These are phyloP conservation scores for Euwallacea similis DNA, from an alignment of 1,140 invertebrate genomes.

Conservation along the genomic window DNA sequence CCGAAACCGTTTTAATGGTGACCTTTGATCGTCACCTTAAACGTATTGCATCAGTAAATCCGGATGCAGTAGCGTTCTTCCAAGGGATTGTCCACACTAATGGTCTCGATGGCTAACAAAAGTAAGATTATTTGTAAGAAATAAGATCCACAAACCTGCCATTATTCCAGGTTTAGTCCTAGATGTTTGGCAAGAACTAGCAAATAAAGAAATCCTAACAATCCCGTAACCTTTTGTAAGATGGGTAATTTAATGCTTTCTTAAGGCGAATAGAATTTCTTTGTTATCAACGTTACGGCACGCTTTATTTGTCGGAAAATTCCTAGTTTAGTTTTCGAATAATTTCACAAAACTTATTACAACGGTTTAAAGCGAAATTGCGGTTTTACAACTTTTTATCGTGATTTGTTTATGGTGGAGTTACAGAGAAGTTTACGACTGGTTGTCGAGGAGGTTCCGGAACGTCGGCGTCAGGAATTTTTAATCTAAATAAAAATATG, in stretches of 20 bases:
- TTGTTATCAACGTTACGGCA: constrained; percentile 23
- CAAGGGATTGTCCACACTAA: not conserved
- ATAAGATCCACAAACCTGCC: constrained; percentile 26
- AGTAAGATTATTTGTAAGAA: constrained; percentile 25
- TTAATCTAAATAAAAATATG: not conserved
- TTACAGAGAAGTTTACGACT: constrained; percentile 1
- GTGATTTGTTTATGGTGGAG: constrained; percentile 17
- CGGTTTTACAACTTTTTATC: constrained; percentile 25
- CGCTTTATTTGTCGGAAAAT: constrained; percentile 34
- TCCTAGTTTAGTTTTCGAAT: constrained; percentile 32
- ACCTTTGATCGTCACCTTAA: not conserved
- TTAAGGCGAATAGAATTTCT: constrained; percentile 30
- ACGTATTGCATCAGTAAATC: not conserved
- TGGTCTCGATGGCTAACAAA: not conserved
- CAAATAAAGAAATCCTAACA: constrained; percentile 33
- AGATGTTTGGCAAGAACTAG: constrained; percentile 32
- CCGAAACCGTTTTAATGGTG: too few relatives aligned
- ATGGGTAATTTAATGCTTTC: constrained; percentile 36
- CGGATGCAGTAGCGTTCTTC: not conserved
- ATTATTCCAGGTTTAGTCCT: constrained; percentile 18
- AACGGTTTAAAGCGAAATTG: constrained; percentile 16
- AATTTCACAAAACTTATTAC: constrained; percentile 22
- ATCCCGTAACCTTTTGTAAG: constrained; percentile 33
- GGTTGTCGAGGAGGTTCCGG: constrained; percentile 2
- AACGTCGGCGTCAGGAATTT: constrained; percentile 3